phyloP scores from a whole-genome alignment of 2,113 vertebrate species.

The Felis catus region DNA sequence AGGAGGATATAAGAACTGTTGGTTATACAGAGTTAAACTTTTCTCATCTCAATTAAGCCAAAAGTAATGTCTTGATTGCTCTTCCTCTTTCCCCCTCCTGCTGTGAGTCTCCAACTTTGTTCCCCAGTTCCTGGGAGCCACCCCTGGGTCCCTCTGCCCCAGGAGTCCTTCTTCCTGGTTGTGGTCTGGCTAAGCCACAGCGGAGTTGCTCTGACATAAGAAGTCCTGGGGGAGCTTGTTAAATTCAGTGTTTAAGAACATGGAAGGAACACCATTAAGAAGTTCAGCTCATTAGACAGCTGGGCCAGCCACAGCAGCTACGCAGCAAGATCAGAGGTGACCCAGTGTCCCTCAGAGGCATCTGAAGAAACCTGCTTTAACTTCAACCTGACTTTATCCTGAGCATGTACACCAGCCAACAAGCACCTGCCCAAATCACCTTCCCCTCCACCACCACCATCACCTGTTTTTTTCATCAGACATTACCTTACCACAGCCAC shows the following conservation, averaged over 20 bases:
- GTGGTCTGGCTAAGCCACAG: slow-evolving; percentile 36
- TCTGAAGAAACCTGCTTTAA: slow-evolving; percentile 34
- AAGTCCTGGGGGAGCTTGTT: slow-evolving; percentile 63
- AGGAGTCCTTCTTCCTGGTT: not conserved
- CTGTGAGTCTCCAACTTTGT: not conserved
- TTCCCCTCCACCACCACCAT: not conserved
- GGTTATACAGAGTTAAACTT: not conserved
- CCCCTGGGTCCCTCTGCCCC: not conserved
- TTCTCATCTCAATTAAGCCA: slow-evolving; percentile 54
- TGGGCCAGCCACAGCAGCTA: slow-evolving; percentile 1
- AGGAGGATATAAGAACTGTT: not conserved
- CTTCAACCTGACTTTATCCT: slow-evolving; percentile 52
- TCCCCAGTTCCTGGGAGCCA: not conserved
- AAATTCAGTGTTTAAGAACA: slow-evolving; percentile 43
- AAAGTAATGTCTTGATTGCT: not conserved
- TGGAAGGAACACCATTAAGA: slow-evolving; percentile 61
- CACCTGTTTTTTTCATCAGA: not conserved
- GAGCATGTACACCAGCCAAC: not conserved
- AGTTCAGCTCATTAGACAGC: slow-evolving; percentile 51
- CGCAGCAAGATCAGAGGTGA: not conserved
- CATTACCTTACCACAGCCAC: not conserved
- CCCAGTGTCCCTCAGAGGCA: slow-evolving; percentile 38
- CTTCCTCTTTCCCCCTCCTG: not conserved
- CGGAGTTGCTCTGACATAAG: slow-evolving; percentile 15
- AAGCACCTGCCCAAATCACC: not conserved